Evolutionary conservation across 1,140 invertebrate species (phyloP).

Genomic region (Orius insidiosus): DNA sequence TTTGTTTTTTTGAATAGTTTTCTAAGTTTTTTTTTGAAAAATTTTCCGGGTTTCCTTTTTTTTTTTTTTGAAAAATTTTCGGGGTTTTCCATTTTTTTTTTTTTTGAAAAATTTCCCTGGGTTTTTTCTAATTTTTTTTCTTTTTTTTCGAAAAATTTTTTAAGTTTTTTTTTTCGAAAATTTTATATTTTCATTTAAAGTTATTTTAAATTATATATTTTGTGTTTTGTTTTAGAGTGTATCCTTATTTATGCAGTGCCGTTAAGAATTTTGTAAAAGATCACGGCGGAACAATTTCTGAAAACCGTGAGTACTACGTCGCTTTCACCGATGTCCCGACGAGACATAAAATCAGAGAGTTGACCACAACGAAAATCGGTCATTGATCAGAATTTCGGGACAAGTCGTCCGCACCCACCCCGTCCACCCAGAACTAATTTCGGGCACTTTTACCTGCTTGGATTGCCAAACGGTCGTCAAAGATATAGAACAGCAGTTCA

Average conservation of each 20-base stretch:
- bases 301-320: constrained; percentile 86
- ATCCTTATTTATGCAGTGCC: constrained; percentile 85
- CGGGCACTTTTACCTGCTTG: constrained; percentile 84
- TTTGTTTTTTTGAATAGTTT: no score
- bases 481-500: constrained; percentile 97
- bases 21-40: no score
- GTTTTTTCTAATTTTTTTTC: no score
- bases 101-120: no score
- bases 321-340: constrained; percentile 86
- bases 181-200: no score
- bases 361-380: constrained; percentile 90
- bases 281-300: constrained; percentile 44
- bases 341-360: constrained; percentile 76
- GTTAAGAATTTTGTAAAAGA: constrained; percentile 83
- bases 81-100: no score
- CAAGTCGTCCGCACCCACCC: constrained; percentile 98
- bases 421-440: constrained; percentile 86
- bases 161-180: no score
- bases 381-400: constrained; percentile 85
- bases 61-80: no score
- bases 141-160: no score
- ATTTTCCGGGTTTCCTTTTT: no score
- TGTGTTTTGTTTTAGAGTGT: constrained; percentile 49
- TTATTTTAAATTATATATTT: constrained; percentile 10
- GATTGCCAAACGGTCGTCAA: constrained; percentile 91